phyloP scores from a whole-genome alignment of 2,888 invertebrate species.

The Calameuta filiformis region DNA sequence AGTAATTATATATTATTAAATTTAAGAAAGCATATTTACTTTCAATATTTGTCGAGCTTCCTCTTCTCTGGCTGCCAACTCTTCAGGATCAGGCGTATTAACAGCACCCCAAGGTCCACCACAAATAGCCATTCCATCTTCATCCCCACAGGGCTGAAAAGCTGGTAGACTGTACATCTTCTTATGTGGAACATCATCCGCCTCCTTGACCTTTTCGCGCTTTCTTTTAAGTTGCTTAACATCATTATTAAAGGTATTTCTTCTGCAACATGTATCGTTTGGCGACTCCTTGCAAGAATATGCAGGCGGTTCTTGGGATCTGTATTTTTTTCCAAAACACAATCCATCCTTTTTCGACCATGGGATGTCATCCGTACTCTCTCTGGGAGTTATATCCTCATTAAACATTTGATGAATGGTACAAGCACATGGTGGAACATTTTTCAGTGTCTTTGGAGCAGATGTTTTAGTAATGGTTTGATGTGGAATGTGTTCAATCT shows the following conservation, averaged over 20 bases:
- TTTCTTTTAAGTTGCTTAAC: slow-evolving; percentile 25
- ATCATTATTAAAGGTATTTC: slow-evolving; percentile 40
- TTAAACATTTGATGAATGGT: slow-evolving; percentile 38
- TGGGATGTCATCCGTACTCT: slow-evolving; percentile 42
- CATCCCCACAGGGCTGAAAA: slow-evolving; percentile 44
- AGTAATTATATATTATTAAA: neutral
- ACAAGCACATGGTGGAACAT: slow-evolving; percentile 53
- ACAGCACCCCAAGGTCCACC: slow-evolving; percentile 44
- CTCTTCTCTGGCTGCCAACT: slow-evolving; percentile 34
- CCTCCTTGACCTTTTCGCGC: slow-evolving; percentile 4
- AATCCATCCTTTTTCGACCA: slow-evolving; percentile 35
- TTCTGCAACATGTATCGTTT: slow-evolving; percentile 28
- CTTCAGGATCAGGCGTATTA: slow-evolving; percentile 37
- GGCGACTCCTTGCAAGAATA: slow-evolving; percentile 43
- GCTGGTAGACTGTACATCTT: slow-evolving; percentile 44
- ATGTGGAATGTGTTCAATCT: slow-evolving; percentile 35
- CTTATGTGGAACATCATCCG: slow-evolving; percentile 9
- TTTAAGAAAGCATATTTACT: slow-evolving; percentile 9
- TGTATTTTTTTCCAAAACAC: slow-evolving; percentile 49
- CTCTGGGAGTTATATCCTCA: slow-evolving; percentile 21
- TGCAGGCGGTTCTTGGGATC: slow-evolving; percentile 33
- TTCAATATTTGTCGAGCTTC: slow-evolving; percentile 29
- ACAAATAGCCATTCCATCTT: slow-evolving; percentile 44
- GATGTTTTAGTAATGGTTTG: slow-evolving; percentile 23
- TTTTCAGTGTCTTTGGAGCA: slow-evolving; percentile 29